Base-by-base conservation (phyloP, 2,113 vertebrate genomes). In the Brienomyrus longianalis region DNA sequence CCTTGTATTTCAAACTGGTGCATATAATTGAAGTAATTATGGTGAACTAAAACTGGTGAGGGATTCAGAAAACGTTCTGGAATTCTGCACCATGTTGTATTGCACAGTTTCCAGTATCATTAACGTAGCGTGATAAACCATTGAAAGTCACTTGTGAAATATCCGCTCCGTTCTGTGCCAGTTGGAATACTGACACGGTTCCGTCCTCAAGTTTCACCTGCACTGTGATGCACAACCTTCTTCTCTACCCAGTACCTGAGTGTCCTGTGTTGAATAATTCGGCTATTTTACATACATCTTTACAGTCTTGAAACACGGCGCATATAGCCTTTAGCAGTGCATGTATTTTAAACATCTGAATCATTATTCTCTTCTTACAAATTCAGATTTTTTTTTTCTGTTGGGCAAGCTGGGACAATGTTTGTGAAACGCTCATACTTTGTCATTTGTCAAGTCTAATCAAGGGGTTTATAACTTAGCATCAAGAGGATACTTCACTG, bases 381-480 rank as follows among this genome's bases (percentile, higher is more conserved):
- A 86, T n/a, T 50, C 23, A 13, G 23, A 23, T 86, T 54, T 35
- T 54, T 35, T 54, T 52, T 48, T 52, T 86, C 27, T 54, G 8
- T 86, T 51, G 48, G 23, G 11, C 27, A 35, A 31, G 51, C n/a
- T 13, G 11, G 19, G 3, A 54, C 51, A 43, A 87, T 56, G 50
- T 86, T 86, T 87, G 31, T 56, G 17, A 83, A 83, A 56, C 31
- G 47, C 6, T 43, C 21, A 11, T 19, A 43, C 45, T 84, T 54
- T 23, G 10, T 83, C n/a, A 83, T 89, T 89, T 56, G 88, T 48
- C 88, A 84, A 23, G 7, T 83, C 51, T 54, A 87, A 54, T 87
- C 85, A 87, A 54, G 50, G 13, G 51, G 11, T 52, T 54, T 86
- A 19, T 51, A 86, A 48, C n/a, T 54, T 54, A 48, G 51, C 51